Percentiles rank a stretch among this genome's conserved stretches.
Evolutionary conservation across 2,113 vertebrate genomes (phyloP).

Genomic region (Symphodus melops): DNA sequence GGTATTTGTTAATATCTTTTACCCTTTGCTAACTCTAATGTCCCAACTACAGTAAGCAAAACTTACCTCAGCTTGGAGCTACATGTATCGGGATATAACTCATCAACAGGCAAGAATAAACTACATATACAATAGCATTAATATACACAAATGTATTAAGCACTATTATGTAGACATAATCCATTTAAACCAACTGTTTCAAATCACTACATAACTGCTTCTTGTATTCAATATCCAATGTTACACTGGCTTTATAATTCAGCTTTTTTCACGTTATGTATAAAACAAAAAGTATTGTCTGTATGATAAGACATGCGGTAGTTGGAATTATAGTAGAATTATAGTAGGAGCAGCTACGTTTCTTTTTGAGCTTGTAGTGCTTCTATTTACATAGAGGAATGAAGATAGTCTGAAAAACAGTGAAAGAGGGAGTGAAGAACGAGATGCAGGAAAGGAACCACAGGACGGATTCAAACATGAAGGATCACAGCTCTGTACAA

Average conservation of each 20-base stretch:
- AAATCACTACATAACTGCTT: constrained; percentile 9
- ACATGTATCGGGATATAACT: constrained; percentile 62
- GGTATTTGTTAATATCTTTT: constrained; percentile 22
- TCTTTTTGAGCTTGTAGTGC: too few relatives aligned
- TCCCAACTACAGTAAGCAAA: constrained; percentile 61
- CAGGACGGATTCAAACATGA: too few relatives aligned
- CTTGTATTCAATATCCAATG: not conserved
- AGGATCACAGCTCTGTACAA: too few relatives aligned
- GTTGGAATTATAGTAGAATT: too few relatives aligned
- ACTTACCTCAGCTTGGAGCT: constrained; percentile 49
- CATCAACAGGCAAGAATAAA: constrained; percentile 48
- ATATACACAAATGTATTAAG: constrained; percentile 19
- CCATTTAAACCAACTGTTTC: constrained; percentile 13
- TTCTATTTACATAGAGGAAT: too few relatives aligned
- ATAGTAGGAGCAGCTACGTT: too few relatives aligned
- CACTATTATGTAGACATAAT: constrained; percentile 19
- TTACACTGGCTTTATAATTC: not conserved
- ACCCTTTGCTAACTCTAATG: constrained; percentile 48
- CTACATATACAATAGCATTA: not conserved
- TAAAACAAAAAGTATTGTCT: too few relatives aligned
- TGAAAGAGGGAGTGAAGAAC: too few relatives aligned
- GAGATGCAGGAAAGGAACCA: too few relatives aligned
- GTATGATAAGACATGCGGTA: too few relatives aligned
- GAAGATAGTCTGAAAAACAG: too few relatives aligned
- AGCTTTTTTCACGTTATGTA: too few relatives aligned